Base-by-base conservation (phyloP, 2,113 vertebrate genomes). In the Bombycilla garrulus region DNA sequence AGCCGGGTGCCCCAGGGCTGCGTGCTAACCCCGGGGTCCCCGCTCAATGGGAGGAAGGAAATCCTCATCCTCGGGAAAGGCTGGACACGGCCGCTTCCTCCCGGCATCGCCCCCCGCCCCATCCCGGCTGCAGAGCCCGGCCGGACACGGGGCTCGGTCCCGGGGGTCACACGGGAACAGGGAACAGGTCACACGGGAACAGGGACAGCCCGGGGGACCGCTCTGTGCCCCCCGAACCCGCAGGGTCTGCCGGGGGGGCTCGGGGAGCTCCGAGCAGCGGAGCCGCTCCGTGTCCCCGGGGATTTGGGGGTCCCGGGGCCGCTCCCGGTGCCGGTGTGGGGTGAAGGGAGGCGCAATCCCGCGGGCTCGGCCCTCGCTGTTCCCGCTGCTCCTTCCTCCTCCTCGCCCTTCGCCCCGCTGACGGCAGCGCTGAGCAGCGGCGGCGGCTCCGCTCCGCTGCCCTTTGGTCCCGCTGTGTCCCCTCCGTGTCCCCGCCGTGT, bases 11-110 rank as follows among this genome's bases (percentile, higher is more conserved):
- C 81, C 88, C 74, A 11, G 0, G 72, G 88, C 93, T 96, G 96
- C 81, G 78, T 81, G 84, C 61, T 93, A 56, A 96, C 93, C 92
- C 67, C 93, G 31, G 96, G 84, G 92, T 71, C 90, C 50, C 70
- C 3, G 9, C 73, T 96, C 26, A 96, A 96, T 96, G 95, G 93
- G 81, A 96, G 96, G 96, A 96, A 96, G 96, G 96, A 96, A 96
- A 95, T 84, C 87, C 92, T 95, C 85, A 89, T 89, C 81, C 92
- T 93, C 74, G 95, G 96, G 95, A 96, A 96, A 96, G 92, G 93
- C 87, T 79, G 95, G 78, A 92, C 81, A 70, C 42, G 66, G 66
- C 66, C 53, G 61, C 11, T 96, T 96, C 96, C 96, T 96, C 86
- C 90, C 24, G 45, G 2, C 57, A 53, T 28, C 33, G 3, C 74